Conservation (phyloP, 2,888 invertebrate genomes). For the Diachrysia chrysitis region DNA sequence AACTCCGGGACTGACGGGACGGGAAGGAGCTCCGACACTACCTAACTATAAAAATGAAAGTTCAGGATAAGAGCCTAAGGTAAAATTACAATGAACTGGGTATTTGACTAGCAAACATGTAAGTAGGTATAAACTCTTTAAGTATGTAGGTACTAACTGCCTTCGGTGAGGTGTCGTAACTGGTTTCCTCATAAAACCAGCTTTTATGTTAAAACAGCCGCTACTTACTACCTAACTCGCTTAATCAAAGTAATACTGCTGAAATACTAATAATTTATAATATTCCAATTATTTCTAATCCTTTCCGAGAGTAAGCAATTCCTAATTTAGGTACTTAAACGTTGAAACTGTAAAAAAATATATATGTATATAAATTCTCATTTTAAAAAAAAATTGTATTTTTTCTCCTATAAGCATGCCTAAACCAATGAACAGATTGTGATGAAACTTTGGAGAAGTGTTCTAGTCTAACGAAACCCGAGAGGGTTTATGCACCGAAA, state of each 20-base stretch:
- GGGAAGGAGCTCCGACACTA: too few species aligned
- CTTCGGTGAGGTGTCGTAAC: slow-evolving; percentile 1
- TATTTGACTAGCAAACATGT: not conserved
- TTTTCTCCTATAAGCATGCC: too few species aligned
- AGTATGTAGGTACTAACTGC: not conserved
- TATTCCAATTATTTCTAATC: not conserved
- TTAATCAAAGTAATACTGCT: not conserved
- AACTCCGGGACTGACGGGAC: too few species aligned
- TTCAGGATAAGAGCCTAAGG: not conserved
- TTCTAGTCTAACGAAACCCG: too few species aligned
- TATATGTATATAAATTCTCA: too few species aligned
- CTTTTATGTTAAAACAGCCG: not conserved
- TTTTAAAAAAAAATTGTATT: too few species aligned
- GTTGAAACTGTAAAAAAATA: too few species aligned
- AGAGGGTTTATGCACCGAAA: too few species aligned
- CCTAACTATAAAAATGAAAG: not conserved
- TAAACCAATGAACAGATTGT: too few species aligned
- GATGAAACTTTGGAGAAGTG: too few species aligned
- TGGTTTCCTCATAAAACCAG: slow-evolving; percentile 1
- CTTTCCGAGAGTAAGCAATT: not conserved
- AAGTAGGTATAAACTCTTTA: not conserved
- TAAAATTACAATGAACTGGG: not conserved
- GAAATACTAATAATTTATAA: too few species aligned
- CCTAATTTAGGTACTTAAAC: too few species aligned
- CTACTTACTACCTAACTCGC: not conserved